Conservation (phyloP, 2,797 vertebrate genomes). For the Clarias fuscus region DNA sequence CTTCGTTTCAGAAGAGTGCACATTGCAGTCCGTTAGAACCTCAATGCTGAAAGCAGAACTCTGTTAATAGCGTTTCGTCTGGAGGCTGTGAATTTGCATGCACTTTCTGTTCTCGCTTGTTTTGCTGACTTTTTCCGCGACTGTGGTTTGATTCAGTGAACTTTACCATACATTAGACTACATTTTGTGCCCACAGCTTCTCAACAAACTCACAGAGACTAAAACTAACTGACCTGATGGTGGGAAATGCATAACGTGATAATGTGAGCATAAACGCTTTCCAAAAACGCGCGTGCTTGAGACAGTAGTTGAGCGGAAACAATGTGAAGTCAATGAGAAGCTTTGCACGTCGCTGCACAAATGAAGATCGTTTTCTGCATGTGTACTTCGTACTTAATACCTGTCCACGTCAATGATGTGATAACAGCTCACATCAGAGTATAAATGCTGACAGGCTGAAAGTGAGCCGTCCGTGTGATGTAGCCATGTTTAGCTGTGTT, state of each 20-base stretch:
- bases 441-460: neutral
- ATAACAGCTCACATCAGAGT: neutral
- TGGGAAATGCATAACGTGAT: neutral
- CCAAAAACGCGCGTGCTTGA: neutral
- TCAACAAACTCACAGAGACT: neutral
- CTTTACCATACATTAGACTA: neutral
- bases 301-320: neutral
- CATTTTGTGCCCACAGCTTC: neutral
- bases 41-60: neutral
- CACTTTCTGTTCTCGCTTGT: neutral
- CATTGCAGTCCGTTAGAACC: neutral
- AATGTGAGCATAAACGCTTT: neutral
- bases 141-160: neutral
- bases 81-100: neutral
- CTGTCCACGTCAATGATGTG: neutral
- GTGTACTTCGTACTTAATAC: neutral
- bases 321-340: neutral
- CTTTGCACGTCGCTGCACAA: neutral
- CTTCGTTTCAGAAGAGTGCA: neutral
- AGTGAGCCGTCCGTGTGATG: neutral
- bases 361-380: neutral
- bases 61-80: constrained; percentile 4
- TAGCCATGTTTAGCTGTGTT: neutral
- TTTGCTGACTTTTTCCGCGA: neutral
- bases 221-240: neutral